phyloP scores from a whole-genome alignment of 2,113 vertebrate genomes.

The Addax nasomaculatus region DNA sequence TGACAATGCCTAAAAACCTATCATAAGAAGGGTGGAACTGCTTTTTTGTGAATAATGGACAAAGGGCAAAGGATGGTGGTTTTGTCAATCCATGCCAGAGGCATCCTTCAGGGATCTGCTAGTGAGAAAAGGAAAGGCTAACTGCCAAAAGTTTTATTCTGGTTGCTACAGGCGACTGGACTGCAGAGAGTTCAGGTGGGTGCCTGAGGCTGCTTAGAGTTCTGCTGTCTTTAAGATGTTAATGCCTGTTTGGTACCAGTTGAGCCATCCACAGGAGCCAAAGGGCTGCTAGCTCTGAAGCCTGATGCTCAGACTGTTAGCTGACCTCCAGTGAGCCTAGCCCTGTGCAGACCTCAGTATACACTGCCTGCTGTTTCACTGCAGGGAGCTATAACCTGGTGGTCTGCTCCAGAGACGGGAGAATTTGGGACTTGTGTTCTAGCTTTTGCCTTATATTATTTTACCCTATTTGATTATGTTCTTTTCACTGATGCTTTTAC shows the following conservation, averaged over 20 bases:
- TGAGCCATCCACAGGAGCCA: neutral
- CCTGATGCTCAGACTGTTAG: neutral
- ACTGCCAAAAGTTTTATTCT: neutral
- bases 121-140: neutral
- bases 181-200: neutral
- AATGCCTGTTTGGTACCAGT: neutral
- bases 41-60: neutral
- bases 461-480: neutral
- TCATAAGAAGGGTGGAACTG: neutral
- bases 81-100: neutral
- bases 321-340: neutral
- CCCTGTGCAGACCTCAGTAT: neutral
- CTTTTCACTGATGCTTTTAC: neutral
- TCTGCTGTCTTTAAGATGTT: neutral
- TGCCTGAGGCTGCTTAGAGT: neutral
- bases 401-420: neutral
- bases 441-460: neutral
- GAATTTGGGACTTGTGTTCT: neutral
- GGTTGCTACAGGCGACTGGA: neutral
- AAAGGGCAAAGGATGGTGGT: neutral
- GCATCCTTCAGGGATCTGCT: neutral
- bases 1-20: neutral
- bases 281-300: neutral
- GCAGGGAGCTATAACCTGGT: neutral
- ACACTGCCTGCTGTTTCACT: neutral